Conservation (phyloP, 2,888 invertebrate species). For the Spilarctia lutea region DNA sequence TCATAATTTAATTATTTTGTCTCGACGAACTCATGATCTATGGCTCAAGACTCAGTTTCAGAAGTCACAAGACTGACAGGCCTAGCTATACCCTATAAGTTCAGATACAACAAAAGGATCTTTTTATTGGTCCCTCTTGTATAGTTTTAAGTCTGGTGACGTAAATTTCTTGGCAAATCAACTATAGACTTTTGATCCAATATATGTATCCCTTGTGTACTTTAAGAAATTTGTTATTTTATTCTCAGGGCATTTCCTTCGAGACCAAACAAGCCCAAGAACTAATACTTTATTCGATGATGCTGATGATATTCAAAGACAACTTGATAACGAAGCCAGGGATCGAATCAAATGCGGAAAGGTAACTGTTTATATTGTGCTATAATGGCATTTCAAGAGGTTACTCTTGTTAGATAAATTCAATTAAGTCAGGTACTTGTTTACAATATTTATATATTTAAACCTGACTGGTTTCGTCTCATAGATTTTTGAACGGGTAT, state of each 20-base stretch:
- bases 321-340: slow-evolving; percentile 77
- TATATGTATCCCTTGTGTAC: background rate
- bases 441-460: no score
- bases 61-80: background rate
- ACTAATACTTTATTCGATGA: slow-evolving; percentile 77
- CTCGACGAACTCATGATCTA: background rate
- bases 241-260: slow-evolving; percentile 41
- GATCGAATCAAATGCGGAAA: slow-evolving; percentile 67
- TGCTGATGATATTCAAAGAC: slow-evolving; percentile 78
- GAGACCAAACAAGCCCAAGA: slow-evolving; percentile 70
- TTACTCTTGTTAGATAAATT: no score
- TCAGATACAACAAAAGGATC: background rate
- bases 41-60: background rate
- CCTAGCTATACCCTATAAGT: background rate
- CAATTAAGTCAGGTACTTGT: no score
- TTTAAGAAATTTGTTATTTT: background rate
- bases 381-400: no score
- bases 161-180: background rate
- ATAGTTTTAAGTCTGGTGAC: background rate
- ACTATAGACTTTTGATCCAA: background rate
- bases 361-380: slow-evolving; percentile 45
- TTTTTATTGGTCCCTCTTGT: background rate
- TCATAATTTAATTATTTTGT: background rate
- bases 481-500: no score
- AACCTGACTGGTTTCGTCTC: no score